phyloP scores from a whole-genome alignment of 2,888 invertebrate genomes.

The Melanostoma scalare region DNA sequence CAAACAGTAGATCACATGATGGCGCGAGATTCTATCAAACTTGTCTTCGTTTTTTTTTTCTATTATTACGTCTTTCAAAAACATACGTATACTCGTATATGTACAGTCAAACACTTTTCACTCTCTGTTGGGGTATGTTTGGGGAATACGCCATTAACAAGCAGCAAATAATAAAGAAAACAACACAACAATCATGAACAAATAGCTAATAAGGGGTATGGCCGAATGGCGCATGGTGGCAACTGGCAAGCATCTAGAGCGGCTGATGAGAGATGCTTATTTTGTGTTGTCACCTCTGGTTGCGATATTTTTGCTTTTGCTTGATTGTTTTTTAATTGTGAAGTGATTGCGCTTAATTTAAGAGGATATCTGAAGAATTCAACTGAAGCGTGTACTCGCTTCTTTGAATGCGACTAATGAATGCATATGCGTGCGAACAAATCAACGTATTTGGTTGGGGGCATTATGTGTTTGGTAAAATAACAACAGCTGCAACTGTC shows the following conservation, averaged over 20 bases:
- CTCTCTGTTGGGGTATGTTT: conserved; percentile 37
- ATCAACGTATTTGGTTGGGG: not conserved
- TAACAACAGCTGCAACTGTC: conserved; percentile 26
- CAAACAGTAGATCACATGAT: conserved; percentile 66
- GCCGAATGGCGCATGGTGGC: not conserved
- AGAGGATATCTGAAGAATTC: conserved; percentile 39
- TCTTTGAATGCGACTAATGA: conserved; percentile 35
- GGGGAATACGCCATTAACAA: conserved; percentile 18
- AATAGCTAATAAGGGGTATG: conserved; percentile 9
- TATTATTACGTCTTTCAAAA: not conserved
- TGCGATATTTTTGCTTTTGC: conserved; percentile 1
- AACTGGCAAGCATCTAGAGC: not conserved
- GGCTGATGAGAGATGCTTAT: not conserved
- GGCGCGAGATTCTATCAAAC: conserved; percentile 23
- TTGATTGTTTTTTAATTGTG: conserved; percentile 61
- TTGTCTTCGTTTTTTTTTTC: conserved; percentile 4
- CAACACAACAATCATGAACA: conserved; percentile 30
- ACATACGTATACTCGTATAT: not conserved
- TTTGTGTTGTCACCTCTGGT: conserved; percentile 22
- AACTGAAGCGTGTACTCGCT: conserved; percentile 24
- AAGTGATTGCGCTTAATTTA: conserved; percentile 27
- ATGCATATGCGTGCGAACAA: conserved; percentile 23
- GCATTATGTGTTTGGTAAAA: conserved; percentile 14
- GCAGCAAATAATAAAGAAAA: conserved; percentile 3
- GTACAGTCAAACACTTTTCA: conserved; percentile 45